These are phyloP conservation scores for Saturnia japonica DNA, from an alignment of 2,888 invertebrate species.

Conservation along the genomic window DNA sequence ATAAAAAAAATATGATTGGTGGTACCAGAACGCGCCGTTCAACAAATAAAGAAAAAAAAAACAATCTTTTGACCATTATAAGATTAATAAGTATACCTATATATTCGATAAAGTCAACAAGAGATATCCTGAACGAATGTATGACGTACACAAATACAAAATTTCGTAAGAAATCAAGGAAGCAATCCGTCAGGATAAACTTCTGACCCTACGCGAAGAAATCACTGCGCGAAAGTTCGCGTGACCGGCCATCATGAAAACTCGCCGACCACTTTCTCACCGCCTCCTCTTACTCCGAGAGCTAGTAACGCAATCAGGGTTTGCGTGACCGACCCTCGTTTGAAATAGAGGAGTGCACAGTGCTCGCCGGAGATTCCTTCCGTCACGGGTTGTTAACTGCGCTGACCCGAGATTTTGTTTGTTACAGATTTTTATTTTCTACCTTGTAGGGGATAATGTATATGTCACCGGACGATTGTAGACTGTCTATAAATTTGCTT, in stretches of 20 bases:
- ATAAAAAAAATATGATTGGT: too few species aligned
- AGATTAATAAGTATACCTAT: not conserved
- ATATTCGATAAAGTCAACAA: not conserved
- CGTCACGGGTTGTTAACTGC: slow-evolving; percentile 23
- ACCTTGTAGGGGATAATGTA: too few species aligned
- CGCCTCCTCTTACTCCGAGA: not conserved
- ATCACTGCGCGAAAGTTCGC: slow-evolving; percentile 28
- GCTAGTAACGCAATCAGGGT: slow-evolving; percentile 39
- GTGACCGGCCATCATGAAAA: slow-evolving; percentile 32
- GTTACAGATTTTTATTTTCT: not conserved
- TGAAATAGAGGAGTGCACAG: not conserved
- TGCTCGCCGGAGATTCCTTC: not conserved
- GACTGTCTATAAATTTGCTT: too few species aligned
- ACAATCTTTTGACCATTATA: too few species aligned
- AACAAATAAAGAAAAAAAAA: too few species aligned
- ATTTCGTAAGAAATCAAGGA: not conserved
- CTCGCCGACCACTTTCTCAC: not conserved
- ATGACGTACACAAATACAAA: not conserved
- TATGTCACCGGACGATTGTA: too few species aligned
- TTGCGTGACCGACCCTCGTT: slow-evolving; percentile 34
- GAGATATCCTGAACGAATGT: not conserved
- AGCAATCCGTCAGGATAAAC: not conserved
- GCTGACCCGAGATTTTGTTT: slow-evolving; percentile 25
- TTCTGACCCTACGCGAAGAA: not conserved
- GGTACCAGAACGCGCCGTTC: too few species aligned